phyloP scores from a whole-genome alignment of 30 jellyfish, hydroid and myxozoan species.

The Catostylus mosaicus region DNA sequence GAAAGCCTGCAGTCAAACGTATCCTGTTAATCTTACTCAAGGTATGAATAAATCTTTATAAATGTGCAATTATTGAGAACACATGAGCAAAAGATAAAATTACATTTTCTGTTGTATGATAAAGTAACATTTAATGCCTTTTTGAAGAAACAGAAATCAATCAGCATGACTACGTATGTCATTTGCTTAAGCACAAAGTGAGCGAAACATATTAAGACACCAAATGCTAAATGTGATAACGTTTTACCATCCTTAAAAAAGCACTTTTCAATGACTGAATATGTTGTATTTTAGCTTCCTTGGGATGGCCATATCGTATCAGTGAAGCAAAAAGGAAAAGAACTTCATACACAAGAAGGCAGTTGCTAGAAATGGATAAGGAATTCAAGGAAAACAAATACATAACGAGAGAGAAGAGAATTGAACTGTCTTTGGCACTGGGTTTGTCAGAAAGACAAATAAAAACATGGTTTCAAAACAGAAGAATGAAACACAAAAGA shows the following conservation, averaged over 20 bases:
- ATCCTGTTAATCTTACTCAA: slow-evolving; percentile 18
- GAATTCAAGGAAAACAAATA: slow-evolving; percentile 69
- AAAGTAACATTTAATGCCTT: too few species aligned
- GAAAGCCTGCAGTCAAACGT: slow-evolving; percentile 17
- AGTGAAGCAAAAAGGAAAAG: slow-evolving; percentile 76
- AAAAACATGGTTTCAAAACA: slow-evolving; percentile 93
- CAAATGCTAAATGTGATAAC: too few species aligned
- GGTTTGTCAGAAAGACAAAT: slow-evolving; percentile 87
- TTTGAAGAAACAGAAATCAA: too few species aligned
- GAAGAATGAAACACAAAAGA: slow-evolving; percentile 87
- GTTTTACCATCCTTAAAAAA: too few species aligned
- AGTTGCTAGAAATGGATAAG: slow-evolving; percentile 75
- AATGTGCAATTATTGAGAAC: background rate
- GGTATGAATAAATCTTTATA: slow-evolving; percentile 22
- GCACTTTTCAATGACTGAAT: too few species aligned
- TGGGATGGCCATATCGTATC: slow-evolving; percentile 70
- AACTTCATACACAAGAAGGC: slow-evolving; percentile 85
- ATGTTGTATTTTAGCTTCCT: slow-evolving; percentile 7
- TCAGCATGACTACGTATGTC: too few species aligned
- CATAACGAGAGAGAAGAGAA: slow-evolving; percentile 83
- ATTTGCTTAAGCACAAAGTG: too few species aligned
- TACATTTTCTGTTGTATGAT: too few species aligned
- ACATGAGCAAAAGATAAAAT: background rate
- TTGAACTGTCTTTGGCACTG: slow-evolving; percentile 73
- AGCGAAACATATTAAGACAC: too few species aligned